A percentile compares a stretch with the other conserved stretches of the same genome.
Conservation (phyloP, 2,113 vertebrate genomes). For the Chaetodon auriga region DNA sequence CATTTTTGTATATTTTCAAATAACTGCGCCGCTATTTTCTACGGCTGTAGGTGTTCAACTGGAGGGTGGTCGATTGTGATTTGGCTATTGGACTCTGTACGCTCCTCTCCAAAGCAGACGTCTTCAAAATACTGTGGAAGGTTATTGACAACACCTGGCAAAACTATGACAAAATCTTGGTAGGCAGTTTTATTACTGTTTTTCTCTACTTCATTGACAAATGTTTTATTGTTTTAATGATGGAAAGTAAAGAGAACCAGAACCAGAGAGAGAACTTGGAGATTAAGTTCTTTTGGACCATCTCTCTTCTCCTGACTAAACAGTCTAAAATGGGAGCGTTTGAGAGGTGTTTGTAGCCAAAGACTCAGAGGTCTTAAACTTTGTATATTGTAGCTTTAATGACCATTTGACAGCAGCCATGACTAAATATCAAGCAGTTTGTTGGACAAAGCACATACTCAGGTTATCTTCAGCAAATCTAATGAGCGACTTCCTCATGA, state of each 20-base stretch:
- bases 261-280: background rate
- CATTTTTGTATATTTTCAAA: background rate
- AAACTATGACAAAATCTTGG: constrained; percentile 95
- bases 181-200: constrained; percentile 63
- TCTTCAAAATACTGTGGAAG: constrained; percentile 93
- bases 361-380: background rate
- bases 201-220: background rate
- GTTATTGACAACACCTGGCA: constrained; percentile 92
- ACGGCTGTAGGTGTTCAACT: constrained; percentile 90
- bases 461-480: background rate
- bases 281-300: background rate
- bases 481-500: background rate
- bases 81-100: constrained; percentile 93
- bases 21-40: background rate
- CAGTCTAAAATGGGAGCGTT: background rate
- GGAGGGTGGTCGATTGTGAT: constrained; percentile 90
- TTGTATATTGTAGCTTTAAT: background rate
- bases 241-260: background rate
- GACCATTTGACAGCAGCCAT: background rate
- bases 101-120: constrained; percentile 86
- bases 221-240: background rate
- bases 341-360: background rate
- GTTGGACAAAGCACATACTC: background rate
- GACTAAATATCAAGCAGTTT: background rate
- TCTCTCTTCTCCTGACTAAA: background rate